Evolutionary conservation across 1,140 invertebrate species (phyloP).

Genomic region (Calephelis nemesis): DNA sequence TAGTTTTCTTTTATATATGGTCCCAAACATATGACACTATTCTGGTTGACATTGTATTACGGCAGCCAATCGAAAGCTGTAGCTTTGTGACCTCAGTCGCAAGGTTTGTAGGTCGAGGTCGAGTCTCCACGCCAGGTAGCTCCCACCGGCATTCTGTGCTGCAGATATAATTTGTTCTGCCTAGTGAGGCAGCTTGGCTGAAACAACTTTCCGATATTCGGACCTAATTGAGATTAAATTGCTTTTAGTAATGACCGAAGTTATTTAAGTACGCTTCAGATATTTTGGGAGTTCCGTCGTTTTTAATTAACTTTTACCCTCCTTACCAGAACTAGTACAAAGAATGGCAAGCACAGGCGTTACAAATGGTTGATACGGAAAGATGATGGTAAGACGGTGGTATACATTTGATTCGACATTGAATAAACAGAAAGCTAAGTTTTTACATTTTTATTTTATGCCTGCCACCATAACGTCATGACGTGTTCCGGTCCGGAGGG

Average conservation of each 20-base stretch:
- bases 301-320: too few species aligned
- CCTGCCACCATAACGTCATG: too few species aligned
- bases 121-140: conserved; percentile 34
- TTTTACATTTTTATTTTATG: too few species aligned
- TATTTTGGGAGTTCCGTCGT: too few species aligned
- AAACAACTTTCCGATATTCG: conserved; percentile 17
- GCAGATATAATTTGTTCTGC: conserved; percentile 34
- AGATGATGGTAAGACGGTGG: too few species aligned
- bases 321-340: too few species aligned
- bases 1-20: background rate
- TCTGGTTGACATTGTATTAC: conserved; percentile 6
- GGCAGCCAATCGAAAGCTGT: conserved; percentile 7
- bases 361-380: too few species aligned
- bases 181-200: conserved; percentile 22
- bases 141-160: conserved; percentile 41
- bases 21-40: conserved; percentile 2
- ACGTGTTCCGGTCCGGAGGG: too few species aligned
- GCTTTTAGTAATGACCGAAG: conserved; percentile 12
- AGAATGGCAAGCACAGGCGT: too few species aligned
- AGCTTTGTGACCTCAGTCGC: conserved; percentile 40
- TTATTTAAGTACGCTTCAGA: background rate
- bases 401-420: too few species aligned
- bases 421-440: too few species aligned
- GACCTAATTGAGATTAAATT: conserved; percentile 29
- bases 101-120: conserved; percentile 52